phyloP scores from a whole-genome alignment of 2,797 vertebrate genomes.

The Crocodylus rhombifer region DNA sequence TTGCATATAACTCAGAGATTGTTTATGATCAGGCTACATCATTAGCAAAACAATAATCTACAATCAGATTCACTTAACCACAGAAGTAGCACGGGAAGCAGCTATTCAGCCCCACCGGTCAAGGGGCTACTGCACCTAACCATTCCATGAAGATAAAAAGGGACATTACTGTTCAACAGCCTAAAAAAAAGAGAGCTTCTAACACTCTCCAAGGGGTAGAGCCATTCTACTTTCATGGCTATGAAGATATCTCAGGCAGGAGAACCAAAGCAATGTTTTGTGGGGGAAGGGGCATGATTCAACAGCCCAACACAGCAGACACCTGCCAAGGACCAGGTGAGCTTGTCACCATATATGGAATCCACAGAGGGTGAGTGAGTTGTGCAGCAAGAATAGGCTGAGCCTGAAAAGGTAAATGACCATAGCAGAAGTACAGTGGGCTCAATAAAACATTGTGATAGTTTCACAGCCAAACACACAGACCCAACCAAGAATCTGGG shows the following conservation, averaged over 20 bases:
- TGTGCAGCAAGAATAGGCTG: neutral
- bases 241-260: neutral
- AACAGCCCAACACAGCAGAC: neutral
- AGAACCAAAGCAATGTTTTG: neutral
- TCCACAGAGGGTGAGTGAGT: neutral
- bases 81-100: neutral
- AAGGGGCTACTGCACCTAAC: neutral
- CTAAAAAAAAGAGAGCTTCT: neutral
- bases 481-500: neutral
- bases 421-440: neutral
- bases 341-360: neutral
- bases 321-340: neutral
- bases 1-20: neutral
- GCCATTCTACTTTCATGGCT: neutral
- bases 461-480: neutral
- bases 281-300: neutral
- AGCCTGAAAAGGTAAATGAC: neutral
- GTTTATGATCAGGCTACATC: neutral
- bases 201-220: neutral
- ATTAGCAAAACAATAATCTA: slow-evolving; percentile 1
- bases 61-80: neutral
- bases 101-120: neutral
- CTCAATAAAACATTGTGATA: neutral
- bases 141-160: neutral
- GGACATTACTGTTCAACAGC: neutral